Evolutionary conservation across 1,140 invertebrate species (phyloP).

Genomic region (Helicoverpa armigera): DNA sequence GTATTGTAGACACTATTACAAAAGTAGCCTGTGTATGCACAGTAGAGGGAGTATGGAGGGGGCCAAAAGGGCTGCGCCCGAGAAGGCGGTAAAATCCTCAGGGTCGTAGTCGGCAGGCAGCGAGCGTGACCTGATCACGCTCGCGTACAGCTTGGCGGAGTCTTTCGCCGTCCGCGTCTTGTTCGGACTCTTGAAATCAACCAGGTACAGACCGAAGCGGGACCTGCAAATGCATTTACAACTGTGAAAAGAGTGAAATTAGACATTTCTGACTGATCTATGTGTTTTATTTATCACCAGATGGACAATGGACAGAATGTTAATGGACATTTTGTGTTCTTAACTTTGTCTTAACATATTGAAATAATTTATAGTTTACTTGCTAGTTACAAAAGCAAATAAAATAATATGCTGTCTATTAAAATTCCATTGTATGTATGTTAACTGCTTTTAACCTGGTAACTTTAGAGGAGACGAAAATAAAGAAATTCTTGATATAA

Average conservation of each 20-base stretch:
- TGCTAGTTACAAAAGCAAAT: too few species aligned
- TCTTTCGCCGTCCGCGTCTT: constrained; percentile 91
- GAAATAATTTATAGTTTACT: neutral
- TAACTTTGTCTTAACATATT: neutral
- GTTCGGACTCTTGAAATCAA: constrained; percentile 91
- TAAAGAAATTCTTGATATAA: too few species aligned
- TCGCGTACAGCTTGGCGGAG: constrained; percentile 88
- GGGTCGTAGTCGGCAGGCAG: constrained; percentile 80
- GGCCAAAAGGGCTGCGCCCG: constrained; percentile 61
- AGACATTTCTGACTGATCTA: constrained; percentile 71
- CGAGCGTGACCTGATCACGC: constrained; percentile 73
- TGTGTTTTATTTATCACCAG: constrained; percentile 71
- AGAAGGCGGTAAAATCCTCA: constrained; percentile 82
- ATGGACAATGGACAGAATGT: neutral
- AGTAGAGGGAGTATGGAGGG: constrained; percentile 69
- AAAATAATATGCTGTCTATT: too few species aligned
- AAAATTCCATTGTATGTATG: neutral
- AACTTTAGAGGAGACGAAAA: neutral
- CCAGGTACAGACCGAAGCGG: constrained; percentile 92
- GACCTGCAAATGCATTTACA: constrained; percentile 87
- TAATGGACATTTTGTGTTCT: neutral
- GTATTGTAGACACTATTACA: constrained; percentile 65
- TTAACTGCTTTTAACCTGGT: neutral
- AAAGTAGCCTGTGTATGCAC: constrained; percentile 71
- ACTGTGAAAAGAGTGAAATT: constrained; percentile 79